Conservation (phyloP, 1,140 invertebrate species). For the Drosophila kurseongensis region DNA sequence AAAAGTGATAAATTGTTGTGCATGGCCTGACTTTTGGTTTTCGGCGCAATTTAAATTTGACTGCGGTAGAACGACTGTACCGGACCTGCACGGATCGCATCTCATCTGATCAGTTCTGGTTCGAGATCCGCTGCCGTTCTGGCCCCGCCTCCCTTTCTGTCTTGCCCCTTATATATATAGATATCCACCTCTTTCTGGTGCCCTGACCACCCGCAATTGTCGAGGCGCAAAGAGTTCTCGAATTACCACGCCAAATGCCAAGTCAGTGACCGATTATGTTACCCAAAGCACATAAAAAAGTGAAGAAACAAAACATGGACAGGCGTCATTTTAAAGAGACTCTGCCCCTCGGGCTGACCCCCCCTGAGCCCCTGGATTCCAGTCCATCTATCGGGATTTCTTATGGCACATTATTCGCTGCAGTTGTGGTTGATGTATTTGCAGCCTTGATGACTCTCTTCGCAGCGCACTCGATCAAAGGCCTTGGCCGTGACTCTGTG, state of each 20-base stretch:
- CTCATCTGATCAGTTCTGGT: constrained; percentile 32
- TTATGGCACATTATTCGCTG: constrained; percentile 64
- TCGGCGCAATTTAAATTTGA: constrained; percentile 63
- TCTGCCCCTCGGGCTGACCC: constrained; percentile 11
- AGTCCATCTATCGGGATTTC: constrained; percentile 66
- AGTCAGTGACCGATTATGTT: constrained; percentile 83
- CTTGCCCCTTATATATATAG: neutral
- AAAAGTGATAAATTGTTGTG: constrained; percentile 69
- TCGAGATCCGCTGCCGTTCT: constrained; percentile 20
- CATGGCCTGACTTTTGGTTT: constrained; percentile 42
- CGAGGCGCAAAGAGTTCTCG: constrained; percentile 71
- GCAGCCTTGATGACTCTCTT: constrained; percentile 68
- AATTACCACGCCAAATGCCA: constrained; percentile 80
- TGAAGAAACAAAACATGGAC: constrained; percentile 41
- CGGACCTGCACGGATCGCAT: constrained; percentile 29
- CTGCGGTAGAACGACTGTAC: constrained; percentile 71
- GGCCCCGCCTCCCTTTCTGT: neutral
- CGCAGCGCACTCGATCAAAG: constrained; percentile 69
- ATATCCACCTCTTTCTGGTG: neutral
- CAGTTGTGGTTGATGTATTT: constrained; percentile 37
- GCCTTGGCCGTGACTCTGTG: constrained; percentile 64
- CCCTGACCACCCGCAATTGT: constrained; percentile 74
- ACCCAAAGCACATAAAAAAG: constrained; percentile 69
- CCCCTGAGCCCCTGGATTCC: constrained; percentile 6
- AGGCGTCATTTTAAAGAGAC: constrained; percentile 70